A percentile compares a stretch with the other conserved stretches of the same genome.
These are phyloP conservation scores for Pyxicephalus adspersus DNA, from an alignment of 2,113 vertebrate genomes.

Conservation along the genomic window DNA sequence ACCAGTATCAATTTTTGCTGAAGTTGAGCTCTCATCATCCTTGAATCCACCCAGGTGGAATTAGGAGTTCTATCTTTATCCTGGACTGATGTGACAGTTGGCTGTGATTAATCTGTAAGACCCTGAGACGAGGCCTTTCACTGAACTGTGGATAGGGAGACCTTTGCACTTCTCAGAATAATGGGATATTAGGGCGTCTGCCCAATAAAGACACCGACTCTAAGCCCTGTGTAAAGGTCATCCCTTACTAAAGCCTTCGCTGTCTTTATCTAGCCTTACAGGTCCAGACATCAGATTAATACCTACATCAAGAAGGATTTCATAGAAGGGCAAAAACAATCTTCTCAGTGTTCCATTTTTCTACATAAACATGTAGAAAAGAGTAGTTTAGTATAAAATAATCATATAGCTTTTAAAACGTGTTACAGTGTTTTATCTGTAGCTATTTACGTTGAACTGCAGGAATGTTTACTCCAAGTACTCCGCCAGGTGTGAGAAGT, in stretches of 20 bases:
- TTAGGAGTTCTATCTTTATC: no score
- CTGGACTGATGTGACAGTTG: background rate
- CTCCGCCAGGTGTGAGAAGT: no score
- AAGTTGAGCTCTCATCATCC: no score
- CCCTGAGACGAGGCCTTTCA: background rate
- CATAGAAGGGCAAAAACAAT: background rate
- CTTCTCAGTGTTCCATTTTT: background rate
- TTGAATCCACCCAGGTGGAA: no score
- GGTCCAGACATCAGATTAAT: constrained; percentile 19
- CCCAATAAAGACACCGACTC: constrained; percentile 28
- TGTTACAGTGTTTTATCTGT: no score
- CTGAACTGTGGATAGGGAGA: background rate
- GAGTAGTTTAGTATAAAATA: no score
- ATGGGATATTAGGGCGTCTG: background rate
- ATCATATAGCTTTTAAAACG: no score
- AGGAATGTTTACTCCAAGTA: no score
- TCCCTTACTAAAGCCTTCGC: background rate
- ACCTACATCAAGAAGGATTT: background rate
- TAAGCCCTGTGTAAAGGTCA: constrained; percentile 10
- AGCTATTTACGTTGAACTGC: no score
- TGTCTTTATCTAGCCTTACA: constrained; percentile 13
- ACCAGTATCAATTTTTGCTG: no score
- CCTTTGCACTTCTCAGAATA: constrained; percentile 20
- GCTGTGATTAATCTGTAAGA: background rate
- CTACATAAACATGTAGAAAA: no score